A percentile compares a stretch with the other conserved stretches of the same genome.
Conservation (phyloP, 2,797 vertebrate genomes). For the Rousettus madagascariensis region DNA sequence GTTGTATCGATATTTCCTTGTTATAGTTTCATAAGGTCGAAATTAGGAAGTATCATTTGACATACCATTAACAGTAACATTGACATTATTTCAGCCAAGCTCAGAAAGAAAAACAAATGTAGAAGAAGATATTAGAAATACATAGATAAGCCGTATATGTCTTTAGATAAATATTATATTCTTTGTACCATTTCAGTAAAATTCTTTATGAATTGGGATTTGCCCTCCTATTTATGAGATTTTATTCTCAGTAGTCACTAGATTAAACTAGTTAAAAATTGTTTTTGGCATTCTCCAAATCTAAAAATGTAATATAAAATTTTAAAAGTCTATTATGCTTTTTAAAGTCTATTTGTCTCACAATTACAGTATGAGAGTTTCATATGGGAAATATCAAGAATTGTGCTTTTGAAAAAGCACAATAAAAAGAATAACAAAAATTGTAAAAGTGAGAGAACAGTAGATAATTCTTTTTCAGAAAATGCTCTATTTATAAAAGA, state of each 20-base stretch:
- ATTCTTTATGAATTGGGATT: background rate
- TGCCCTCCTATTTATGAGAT: background rate
- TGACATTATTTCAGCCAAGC: background rate
- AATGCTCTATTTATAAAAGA: background rate
- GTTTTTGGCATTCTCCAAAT: background rate
- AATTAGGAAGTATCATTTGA: background rate
- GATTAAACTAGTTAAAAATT: background rate
- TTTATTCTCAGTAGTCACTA: background rate
- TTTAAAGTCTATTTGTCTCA: background rate
- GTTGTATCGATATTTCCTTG: background rate
- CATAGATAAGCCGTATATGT: background rate
- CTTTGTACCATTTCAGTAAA: background rate
- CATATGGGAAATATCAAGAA: background rate
- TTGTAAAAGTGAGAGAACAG: background rate
- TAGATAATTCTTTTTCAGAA: background rate
- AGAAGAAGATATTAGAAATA: background rate
- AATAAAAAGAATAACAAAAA: background rate
- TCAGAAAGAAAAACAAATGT: background rate
- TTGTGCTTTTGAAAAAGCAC: background rate
- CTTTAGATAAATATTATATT: background rate
- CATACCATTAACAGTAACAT: background rate
- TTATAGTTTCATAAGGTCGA: background rate
- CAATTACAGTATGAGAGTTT: background rate
- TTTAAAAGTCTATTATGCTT: background rate
- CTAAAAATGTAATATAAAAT: background rate